Evolutionary conservation across 1,140 invertebrate genomes (phyloP), one percentile per base, ranked within the genome.

Genomic region (Pararge aegeria): DNA sequence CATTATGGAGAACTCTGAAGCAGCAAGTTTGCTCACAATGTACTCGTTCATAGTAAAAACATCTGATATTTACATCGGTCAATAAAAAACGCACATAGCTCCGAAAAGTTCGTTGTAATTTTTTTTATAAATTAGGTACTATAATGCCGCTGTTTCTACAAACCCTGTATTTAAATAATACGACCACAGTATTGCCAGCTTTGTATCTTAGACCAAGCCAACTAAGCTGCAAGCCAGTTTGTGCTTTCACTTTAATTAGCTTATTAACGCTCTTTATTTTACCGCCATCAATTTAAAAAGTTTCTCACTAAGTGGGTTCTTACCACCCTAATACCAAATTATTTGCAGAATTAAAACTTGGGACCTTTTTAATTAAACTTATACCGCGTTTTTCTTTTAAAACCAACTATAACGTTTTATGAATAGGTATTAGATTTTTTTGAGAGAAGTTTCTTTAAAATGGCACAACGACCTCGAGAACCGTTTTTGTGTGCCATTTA

Each of bases 321-420:
- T 56, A 63, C 51, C 48, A 51, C 54, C 48, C 21, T 63, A 63
- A 56, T 63, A 63, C 55, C 61, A 38, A 63, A 63, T 63, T 56
- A 63, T 56, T 63, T 51, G 49, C 37, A 57, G 61, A 63, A 63
- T 57, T 57, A 56, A 63, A 63, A 63, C 56, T 27, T 56, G 42
- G 9, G 48, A 56, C 53, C 53, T 61, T 61, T 61, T 61, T 53
- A 61, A 61, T 61, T 61, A 29, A 61, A 61, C 27, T 61, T 54
- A 15, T 21, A 1, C 40, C 21, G 40, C 48, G 54, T 51, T 58
- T 58, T 58, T 52, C 21, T 24, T 52, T 58, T 42, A 12, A 10
- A 49, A 21, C 19, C 19, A 34, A 54, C 52, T 54, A 54, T 24
- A 53, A 38, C 12, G 38, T 42, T 54, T 54, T 44, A 34, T 34